Evolutionary conservation across 1,140 invertebrate genomes (phyloP).

Genomic region (Drosophila funebris): DNA sequence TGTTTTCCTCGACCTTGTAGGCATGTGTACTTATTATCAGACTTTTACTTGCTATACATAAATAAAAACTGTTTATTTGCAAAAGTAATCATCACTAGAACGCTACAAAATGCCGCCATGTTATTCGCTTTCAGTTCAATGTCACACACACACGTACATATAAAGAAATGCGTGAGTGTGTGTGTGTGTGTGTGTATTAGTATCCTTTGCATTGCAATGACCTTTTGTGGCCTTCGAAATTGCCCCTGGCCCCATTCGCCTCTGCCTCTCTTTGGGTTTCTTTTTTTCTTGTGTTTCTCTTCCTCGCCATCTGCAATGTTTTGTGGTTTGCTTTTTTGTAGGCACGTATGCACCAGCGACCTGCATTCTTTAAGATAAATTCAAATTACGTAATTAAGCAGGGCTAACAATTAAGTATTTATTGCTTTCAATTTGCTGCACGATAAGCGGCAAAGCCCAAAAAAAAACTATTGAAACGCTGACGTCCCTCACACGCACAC

Average conservation of each 20-base stretch:
- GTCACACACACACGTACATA: constrained; percentile 21
- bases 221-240: constrained; percentile 33
- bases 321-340: background rate
- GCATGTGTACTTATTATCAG: constrained; percentile 28
- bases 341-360: constrained; percentile 1
- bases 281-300: too few relatives aligned
- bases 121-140: constrained; percentile 43
- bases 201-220: constrained; percentile 44
- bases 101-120: constrained; percentile 35
- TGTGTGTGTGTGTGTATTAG: background rate
- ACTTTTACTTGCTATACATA: constrained; percentile 23
- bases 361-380: constrained; percentile 61
- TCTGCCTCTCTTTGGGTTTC: background rate
- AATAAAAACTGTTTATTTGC: constrained; percentile 37
- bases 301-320: background rate
- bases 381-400: constrained; percentile 73
- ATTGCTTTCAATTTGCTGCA: constrained; percentile 74
- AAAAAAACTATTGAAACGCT: constrained; percentile 27
- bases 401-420: constrained; percentile 75
- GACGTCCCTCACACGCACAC: background rate
- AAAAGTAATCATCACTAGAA: constrained; percentile 41
- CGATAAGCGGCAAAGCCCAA: constrained; percentile 54
- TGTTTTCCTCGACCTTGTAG: constrained; percentile 40
- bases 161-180: background rate
- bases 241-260: constrained; percentile 34